Conservation (phyloP, 2,888 invertebrate species). For the Chrysolina oricalcia region DNA sequence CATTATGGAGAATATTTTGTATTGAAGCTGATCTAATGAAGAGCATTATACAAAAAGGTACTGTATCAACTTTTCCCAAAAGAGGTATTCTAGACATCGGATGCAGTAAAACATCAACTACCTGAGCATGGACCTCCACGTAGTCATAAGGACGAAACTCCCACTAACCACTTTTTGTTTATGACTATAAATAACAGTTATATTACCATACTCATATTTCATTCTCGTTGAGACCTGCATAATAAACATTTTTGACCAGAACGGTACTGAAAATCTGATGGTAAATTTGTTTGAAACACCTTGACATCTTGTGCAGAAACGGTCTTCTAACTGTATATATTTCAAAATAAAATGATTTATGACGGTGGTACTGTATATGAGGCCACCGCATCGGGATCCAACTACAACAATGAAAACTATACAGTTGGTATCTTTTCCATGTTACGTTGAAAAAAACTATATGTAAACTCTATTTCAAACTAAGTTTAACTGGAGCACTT, state of each 20-base stretch:
- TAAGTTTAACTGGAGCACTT: too few species aligned
- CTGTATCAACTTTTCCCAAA: too few species aligned
- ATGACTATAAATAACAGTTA: not conserved
- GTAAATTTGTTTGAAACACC: constrained; percentile 11
- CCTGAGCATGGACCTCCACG: not conserved
- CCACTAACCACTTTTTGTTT: constrained; percentile 7
- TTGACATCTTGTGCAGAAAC: not conserved
- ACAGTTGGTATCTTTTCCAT: too few species aligned
- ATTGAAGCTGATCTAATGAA: too few species aligned
- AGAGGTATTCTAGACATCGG: not conserved
- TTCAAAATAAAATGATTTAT: not conserved
- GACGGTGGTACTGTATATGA: not conserved
- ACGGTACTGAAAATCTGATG: not conserved
- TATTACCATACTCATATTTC: constrained; percentile 10
- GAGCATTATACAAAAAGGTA: too few species aligned
- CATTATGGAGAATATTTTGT: too few species aligned
- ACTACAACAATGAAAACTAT: too few species aligned
- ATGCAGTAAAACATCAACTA: not conserved
- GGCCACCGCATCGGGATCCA: not conserved
- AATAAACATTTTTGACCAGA: not conserved
- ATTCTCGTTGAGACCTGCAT: not conserved
- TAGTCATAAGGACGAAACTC: not conserved
- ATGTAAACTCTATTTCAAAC: too few species aligned
- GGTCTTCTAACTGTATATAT: not conserved
- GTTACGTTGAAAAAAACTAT: too few species aligned